Base-by-base conservation (phyloP, 2,797 vertebrate species). In the Nasua narica region DNA sequence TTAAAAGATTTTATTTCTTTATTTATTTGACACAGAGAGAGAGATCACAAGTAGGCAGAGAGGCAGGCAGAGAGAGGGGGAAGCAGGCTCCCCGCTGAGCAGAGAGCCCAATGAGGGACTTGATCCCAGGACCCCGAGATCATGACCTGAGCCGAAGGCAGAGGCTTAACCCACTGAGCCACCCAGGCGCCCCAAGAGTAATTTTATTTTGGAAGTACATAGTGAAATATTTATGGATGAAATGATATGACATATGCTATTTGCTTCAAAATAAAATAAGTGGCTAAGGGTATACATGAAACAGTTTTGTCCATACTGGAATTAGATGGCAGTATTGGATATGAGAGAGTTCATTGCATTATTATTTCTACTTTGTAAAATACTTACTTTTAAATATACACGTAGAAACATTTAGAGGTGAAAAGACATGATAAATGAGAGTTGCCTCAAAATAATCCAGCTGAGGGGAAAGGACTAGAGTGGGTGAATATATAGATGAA, bases 161-260 rank as follows among this genome's bases (percentile, higher is more conserved):
- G n/a, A n/a, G n/a, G n/a, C n/a, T n/a, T n/a, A n/a, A n/a, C n/a
- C n/a, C n/a, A n/a, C n/a, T n/a, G n/a, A n/a, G n/a, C n/a, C n/a
- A n/a, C n/a, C n/a, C n/a, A n/a, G n/a, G n/a, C n/a, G n/a, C n/a
- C n/a, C n/a, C n/a, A 78, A 86, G 27, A 85, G 35, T 27, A 46
- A 27, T 25, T 86, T 83, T 82, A 27, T 50, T 95, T 85, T 91
- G 52, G 40, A 82, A 86, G 69, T 91, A 60, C 11, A 87, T 58
- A 69, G 25, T 82, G n/a, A 82, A 74, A 74, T 87, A 96, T 77
- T 91, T 87, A 52, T 83, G 69, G 52, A 81, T 67, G 21, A 94
- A 77, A 50, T 58, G 12, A 37, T 54, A 62, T 9, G 10, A 90
- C 8, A 7, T 43, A 58, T 16, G 35, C 27, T 40, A 54, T 90